A percentile compares a stretch with the other conserved stretches of the same genome.
Evolutionary conservation across 2,888 invertebrate genomes (phyloP).

Genomic region (Drosophila hamatofila): DNA sequence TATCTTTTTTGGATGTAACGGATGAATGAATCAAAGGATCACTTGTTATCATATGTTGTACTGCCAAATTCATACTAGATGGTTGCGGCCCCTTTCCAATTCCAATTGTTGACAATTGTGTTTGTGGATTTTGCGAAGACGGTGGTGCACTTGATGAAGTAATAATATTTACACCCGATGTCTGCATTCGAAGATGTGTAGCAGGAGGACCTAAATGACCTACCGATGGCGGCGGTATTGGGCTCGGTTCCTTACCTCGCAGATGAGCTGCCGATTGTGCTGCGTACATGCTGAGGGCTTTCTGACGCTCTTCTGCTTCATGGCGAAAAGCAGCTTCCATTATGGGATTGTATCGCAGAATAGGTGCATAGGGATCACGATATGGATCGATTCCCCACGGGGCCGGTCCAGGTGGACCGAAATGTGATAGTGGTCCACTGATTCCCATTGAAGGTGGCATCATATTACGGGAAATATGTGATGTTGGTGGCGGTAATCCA

Average conservation of each 20-base stretch:
- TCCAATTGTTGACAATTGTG: slow-evolving; percentile 43
- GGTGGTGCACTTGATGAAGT: slow-evolving; percentile 22
- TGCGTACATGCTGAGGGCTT: slow-evolving; percentile 90
- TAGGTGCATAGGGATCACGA: slow-evolving; percentile 88
- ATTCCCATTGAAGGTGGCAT: slow-evolving; percentile 86
- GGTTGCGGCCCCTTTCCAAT: slow-evolving; percentile 46
- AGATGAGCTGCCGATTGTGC: slow-evolving; percentile 86
- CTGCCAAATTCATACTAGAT: slow-evolving; percentile 59
- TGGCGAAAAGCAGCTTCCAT: slow-evolving; percentile 92
- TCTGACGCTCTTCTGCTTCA: slow-evolving; percentile 92
- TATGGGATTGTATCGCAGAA: slow-evolving; percentile 91
- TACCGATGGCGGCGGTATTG: slow-evolving; percentile 83
- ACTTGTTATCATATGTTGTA: slow-evolving; percentile 79
- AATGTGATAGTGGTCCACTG: slow-evolving; percentile 87
- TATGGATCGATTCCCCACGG: slow-evolving; percentile 88
- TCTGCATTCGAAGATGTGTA: slow-evolving; percentile 83
- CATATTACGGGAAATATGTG: slow-evolving; percentile 86
- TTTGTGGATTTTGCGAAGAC: slow-evolving; percentile 36
- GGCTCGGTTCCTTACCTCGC: slow-evolving; percentile 85
- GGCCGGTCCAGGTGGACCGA: slow-evolving; percentile 87
- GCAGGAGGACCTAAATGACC: slow-evolving; percentile 79
- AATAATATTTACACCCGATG: slow-evolving; percentile 31
- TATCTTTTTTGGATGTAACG: slow-evolving; percentile 64
- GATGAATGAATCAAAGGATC: slow-evolving; percentile 72
- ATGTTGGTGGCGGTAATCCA: slow-evolving; percentile 85